These are phyloP conservation scores for Oscheius sp. DNA, from an alignment of 2,888 invertebrate species.

Conservation along the genomic window DNA sequence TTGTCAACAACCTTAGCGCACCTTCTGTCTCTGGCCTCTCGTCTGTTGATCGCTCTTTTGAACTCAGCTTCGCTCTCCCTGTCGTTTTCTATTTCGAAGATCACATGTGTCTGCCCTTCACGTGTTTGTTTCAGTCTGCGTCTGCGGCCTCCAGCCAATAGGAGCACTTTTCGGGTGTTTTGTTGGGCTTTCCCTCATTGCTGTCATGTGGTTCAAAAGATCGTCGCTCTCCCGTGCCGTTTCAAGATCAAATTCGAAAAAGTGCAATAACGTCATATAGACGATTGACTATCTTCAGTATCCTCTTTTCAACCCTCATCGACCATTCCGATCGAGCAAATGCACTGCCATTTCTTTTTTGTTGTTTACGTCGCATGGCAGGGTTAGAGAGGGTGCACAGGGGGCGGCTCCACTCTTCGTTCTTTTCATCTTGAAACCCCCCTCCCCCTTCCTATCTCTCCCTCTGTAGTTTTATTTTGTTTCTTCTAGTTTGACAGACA, in stretches of 20 bases:
- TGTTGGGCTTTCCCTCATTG: not conserved
- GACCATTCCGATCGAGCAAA: not conserved
- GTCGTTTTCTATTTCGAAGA: conserved; percentile 15
- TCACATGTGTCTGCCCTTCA: conserved; percentile 19
- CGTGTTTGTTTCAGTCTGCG: conserved; percentile 13
- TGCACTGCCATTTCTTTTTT: not conserved
- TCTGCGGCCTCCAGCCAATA: not conserved
- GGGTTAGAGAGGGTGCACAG: too few species aligned
- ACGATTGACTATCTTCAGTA: not conserved
- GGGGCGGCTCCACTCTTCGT: conserved; percentile 7
- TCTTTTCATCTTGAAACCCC: conserved; percentile 8
- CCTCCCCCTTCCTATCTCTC: too few species aligned
- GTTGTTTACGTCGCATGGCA: not conserved
- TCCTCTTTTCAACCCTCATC: not conserved
- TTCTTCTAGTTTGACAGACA: too few species aligned
- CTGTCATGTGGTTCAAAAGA: not conserved
- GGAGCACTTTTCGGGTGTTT: not conserved
- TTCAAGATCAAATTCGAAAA: not conserved
- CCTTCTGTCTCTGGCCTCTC: not conserved
- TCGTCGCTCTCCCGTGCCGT: not conserved
- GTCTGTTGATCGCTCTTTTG: not conserved
- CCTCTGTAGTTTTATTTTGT: too few species aligned
- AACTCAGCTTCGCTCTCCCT: not conserved
- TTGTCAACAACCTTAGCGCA: too few species aligned
- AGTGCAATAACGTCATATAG: too few species aligned